phyloP scores from a whole-genome alignment of 2,888 invertebrate species.

The Urechis unicinctus region DNA sequence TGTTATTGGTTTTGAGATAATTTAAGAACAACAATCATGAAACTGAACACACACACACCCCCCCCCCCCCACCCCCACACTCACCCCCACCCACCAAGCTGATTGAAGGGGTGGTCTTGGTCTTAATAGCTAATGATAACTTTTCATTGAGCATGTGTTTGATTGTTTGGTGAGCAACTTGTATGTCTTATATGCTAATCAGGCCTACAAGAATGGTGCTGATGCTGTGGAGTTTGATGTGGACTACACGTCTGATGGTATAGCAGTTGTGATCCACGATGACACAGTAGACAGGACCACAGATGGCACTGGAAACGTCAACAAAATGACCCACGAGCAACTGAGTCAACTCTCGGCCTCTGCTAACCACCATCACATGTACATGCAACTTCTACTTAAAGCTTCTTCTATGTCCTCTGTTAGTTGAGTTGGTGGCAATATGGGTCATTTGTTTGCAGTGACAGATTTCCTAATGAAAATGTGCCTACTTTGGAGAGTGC shows the following conservation, averaged over 20 bases:
- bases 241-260: constrained; percentile 65
- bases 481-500: constrained; percentile 69
- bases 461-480: constrained; percentile 57
- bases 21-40: no score
- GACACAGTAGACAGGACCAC: constrained; percentile 64
- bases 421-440: background rate
- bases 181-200: no score
- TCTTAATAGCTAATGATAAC: no score
- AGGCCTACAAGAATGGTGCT: constrained; percentile 69
- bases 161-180: constrained; percentile 17
- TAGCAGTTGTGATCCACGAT: constrained; percentile 73
- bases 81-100: no score
- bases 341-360: constrained; percentile 63
- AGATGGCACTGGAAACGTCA: constrained; percentile 55
- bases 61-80: no score
- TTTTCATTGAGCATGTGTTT: no score
- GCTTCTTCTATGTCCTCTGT: background rate
- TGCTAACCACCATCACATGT: constrained; percentile 47
- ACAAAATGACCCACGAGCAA: constrained; percentile 60
- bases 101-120: no score
- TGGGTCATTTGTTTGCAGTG: constrained; percentile 52
- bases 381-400: background rate
- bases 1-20: no score
- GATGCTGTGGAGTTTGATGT: constrained; percentile 74
- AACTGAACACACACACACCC: no score